Base-by-base conservation (phyloP, 2,113 vertebrate genomes). In the Macquaria ambigua region DNA sequence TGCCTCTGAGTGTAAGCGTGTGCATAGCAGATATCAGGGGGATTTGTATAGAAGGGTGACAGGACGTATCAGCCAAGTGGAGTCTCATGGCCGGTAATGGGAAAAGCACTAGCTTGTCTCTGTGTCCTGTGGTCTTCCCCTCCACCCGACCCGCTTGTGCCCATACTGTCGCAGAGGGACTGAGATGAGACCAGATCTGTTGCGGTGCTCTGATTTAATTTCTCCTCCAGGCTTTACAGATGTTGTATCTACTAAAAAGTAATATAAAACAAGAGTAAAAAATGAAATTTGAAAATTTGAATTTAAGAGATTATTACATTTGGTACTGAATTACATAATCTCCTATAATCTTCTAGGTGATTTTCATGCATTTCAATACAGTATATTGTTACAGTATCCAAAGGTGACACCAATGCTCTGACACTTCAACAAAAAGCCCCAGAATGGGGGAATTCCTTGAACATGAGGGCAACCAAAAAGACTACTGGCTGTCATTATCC, bases 401-500 rank as follows among this genome's bases (percentile, higher is more conserved):
- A 86, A 87, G 72, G 53, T 90, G 92, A 90, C 70, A 93, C 73
- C 63, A n/a, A 56, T 64, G 70, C 56, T 83, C 25, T 92, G 84
- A 89, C 85, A 83, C 70, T 79, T 73, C 11, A 83, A 93, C 91
- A 94, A 92, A 90, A 90, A 84, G 74, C 43, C 23, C 21, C 52
- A 62, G 52, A 89, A 70, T 34, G 34, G 93, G 95, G 94, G 92
- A 94, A 95, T 96, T 95, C 94, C 93, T 94, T 52, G 77, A 86
- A 90, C 93, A 92, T 87, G 86, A 94, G 74, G 84, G 78, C 77
- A 82, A 89, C 87, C 73, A 81, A 87, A 86, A 87, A 83, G 83
- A 87, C 74, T 79, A 91, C 72, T 75, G 79, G 72, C 68, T 56
- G 77, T 82, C 88, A 93, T 93, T 93, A 91, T 90, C 79, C 43